Percentiles rank a stretch among this genome's conserved stretches.
phyloP scores from a whole-genome alignment of 2,888 invertebrate genomes.

The Zhuqinia jingwanae region DNA sequence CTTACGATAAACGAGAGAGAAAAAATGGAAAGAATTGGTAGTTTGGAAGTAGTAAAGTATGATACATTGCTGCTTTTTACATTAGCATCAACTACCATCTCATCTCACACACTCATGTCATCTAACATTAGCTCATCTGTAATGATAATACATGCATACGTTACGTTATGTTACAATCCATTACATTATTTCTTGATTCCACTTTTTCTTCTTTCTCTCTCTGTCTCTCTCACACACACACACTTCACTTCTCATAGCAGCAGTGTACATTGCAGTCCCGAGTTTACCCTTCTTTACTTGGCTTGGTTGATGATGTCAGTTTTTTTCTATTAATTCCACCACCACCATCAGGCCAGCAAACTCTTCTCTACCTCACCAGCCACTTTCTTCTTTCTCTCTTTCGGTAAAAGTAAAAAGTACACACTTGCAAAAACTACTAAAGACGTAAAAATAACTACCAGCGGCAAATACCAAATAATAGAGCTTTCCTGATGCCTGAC shows the following conservation, averaged over 20 bases:
- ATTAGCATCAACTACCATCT: constrained; percentile 38
- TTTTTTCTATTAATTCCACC: constrained; percentile 31
- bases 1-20: neutral
- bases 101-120: constrained; percentile 12
- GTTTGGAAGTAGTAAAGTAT: constrained; percentile 9
- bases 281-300: neutral
- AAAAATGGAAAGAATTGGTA: neutral
- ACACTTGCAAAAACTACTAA: neutral
- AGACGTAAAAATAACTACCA: neutral
- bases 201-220: neutral
- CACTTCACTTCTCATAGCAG: neutral
- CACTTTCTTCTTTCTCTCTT: neutral
- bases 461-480: neutral
- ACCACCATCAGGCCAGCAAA: neutral
- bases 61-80: constrained; percentile 41
- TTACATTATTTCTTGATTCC: constrained; percentile 29
- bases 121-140: neutral
- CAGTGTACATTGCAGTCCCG: neutral
- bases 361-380: neutral
- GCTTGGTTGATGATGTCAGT: constrained; percentile 18
- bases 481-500: neutral
- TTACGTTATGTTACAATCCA: neutral
- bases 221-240: neutral
- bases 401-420: constrained; percentile 24
- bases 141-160: constrained; percentile 34